phyloP scores from a whole-genome alignment of 2,888 invertebrate species.

The Eledone cirrhosa region DNA sequence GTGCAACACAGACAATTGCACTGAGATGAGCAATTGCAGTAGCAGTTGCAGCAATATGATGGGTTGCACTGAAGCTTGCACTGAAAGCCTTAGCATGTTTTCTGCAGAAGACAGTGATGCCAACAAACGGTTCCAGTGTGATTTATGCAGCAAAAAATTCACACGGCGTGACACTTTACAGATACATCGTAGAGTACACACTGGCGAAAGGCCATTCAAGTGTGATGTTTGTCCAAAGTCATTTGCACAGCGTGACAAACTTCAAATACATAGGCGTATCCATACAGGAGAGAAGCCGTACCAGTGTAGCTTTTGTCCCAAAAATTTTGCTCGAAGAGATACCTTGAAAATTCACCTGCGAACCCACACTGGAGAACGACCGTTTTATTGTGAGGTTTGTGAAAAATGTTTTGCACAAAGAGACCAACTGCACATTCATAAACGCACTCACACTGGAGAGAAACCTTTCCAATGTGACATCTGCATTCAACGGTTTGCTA shows the following conservation, averaged over 20 bases:
- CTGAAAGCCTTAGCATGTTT: too few species aligned
- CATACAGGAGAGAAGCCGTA: constrained; percentile 12
- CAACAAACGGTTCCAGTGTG: constrained; percentile 4
- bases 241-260: constrained; percentile 19
- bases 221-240: not conserved
- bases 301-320: not conserved
- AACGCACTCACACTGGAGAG: constrained; percentile 9
- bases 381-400: constrained; percentile 8
- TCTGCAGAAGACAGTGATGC: not conserved
- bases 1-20: not conserved
- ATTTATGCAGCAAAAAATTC: constrained; percentile 5
- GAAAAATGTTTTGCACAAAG: constrained; percentile 10
- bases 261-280: constrained; percentile 21
- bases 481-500: constrained; percentile 17
- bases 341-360: not conserved
- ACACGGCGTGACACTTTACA: constrained; percentile 11
- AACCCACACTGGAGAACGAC: constrained; percentile 10
- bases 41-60: not conserved
- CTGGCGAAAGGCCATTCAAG: constrained; percentile 10
- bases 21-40: not conserved
- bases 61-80: not conserved
- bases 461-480: constrained; percentile 18
- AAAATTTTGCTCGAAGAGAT: constrained; percentile 10
- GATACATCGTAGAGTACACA: not conserved
- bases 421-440: constrained; percentile 1